Evolutionary conservation across 2,797 vertebrate species (phyloP).

Genomic region (Acanthis flammea): DNA sequence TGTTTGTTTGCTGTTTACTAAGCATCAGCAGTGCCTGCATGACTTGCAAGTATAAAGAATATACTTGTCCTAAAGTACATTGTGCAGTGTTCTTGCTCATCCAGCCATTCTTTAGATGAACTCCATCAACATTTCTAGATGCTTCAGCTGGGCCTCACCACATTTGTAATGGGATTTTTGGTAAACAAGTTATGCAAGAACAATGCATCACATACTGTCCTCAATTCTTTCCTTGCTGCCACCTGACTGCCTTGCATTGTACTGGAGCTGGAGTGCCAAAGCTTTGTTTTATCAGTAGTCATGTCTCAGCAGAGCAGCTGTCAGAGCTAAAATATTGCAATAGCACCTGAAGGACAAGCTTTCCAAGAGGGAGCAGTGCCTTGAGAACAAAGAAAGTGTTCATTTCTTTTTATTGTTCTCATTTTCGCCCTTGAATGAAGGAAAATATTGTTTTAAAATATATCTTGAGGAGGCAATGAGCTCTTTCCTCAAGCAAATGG

Average conservation of each 20-base stretch:
- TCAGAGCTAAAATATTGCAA: constrained; percentile 20
- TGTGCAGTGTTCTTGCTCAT: background rate
- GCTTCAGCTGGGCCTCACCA: background rate
- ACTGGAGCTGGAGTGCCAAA: background rate
- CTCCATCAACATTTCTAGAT: background rate
- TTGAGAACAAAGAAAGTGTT: background rate
- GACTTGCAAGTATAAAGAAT: background rate
- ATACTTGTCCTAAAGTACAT: background rate
- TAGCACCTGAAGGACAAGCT: constrained; percentile 6
- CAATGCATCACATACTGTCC: background rate
- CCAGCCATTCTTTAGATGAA: background rate
- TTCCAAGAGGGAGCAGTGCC: background rate
- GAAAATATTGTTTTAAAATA: background rate
- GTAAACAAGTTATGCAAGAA: constrained; percentile 16
- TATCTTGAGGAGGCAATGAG: background rate
- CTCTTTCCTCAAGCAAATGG: background rate
- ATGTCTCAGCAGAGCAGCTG: constrained; percentile 30
- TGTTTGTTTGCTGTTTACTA: background rate
- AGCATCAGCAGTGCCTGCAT: background rate
- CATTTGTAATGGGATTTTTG: background rate
- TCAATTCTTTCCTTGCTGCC: background rate
- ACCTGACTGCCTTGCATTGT: background rate
- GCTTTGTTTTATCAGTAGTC: background rate
- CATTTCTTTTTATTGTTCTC: background rate
- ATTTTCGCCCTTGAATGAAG: background rate